Evolutionary conservation across 2,888 invertebrate species (phyloP).

Genomic region (Smittia aterrima): DNA sequence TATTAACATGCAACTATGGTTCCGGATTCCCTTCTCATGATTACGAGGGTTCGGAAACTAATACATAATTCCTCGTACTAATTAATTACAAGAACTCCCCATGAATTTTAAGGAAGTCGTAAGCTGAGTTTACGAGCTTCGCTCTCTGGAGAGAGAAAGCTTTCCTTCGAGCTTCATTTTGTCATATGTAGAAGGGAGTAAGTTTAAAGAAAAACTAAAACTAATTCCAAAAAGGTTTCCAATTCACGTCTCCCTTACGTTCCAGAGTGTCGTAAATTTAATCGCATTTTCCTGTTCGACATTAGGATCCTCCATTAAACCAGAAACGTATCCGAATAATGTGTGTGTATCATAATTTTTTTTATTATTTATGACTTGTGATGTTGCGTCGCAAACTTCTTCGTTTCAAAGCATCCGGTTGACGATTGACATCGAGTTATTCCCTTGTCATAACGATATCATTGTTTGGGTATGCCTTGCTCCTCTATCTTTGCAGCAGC

Average conservation of each 20-base stretch:
- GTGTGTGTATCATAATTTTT: neutral
- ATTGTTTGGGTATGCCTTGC: neutral
- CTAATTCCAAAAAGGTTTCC: neutral
- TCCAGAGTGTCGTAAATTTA: slow-evolving; percentile 2
- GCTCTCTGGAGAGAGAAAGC: neutral
- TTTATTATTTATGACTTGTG: slow-evolving; percentile 4
- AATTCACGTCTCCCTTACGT: neutral
- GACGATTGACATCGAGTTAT: slow-evolving; percentile 33
- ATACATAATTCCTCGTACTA: neutral
- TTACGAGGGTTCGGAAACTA: neutral
- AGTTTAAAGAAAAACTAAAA: neutral
- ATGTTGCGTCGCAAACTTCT: neutral
- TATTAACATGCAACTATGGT: slow-evolving; percentile 2
- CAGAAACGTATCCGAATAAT: neutral
- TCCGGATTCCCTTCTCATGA: neutral
- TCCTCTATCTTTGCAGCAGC: neutral
- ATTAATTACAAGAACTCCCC: slow-evolving; percentile 7
- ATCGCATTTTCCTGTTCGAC: slow-evolving; percentile 23
- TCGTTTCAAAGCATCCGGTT: slow-evolving; percentile 9
- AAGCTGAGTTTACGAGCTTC: neutral
- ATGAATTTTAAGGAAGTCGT: slow-evolving; percentile 8
- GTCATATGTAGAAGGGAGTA: neutral
- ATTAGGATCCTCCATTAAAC: neutral
- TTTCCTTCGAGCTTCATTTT: neutral
- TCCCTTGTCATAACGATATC: neutral